Conservation (phyloP, 2,888 invertebrate genomes). For the Drosophila lacicola region DNA sequence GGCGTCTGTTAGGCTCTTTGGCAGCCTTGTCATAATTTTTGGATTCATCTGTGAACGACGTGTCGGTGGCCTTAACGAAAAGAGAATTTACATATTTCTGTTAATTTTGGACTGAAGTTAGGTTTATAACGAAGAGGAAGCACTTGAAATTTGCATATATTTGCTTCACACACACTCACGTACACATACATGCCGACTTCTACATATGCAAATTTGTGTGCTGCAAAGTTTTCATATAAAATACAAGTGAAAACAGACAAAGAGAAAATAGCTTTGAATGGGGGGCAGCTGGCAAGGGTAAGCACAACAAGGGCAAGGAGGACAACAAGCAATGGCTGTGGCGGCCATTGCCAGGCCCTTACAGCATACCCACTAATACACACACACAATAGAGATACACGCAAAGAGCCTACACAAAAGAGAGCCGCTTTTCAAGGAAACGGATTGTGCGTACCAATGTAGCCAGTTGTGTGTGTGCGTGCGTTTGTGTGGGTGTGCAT, state of each 20-base stretch:
- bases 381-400: slow-evolving; percentile 18
- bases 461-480: slow-evolving; percentile 37
- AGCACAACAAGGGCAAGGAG: slow-evolving; percentile 72
- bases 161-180: slow-evolving; percentile 50
- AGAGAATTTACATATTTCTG: slow-evolving; percentile 83
- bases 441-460: slow-evolving; percentile 75
- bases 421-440: slow-evolving; percentile 69
- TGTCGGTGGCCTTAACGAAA: slow-evolving; percentile 69
- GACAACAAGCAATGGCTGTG: slow-evolving; percentile 61
- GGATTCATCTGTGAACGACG: slow-evolving; percentile 37
- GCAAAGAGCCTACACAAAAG: slow-evolving; percentile 74
- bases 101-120: slow-evolving; percentile 83
- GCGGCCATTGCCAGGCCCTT: slow-evolving; percentile 43
- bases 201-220: slow-evolving; percentile 76
- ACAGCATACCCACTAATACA: slow-evolving; percentile 2
- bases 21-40: slow-evolving; percentile 61
- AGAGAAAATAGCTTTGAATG: slow-evolving; percentile 54
- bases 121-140: slow-evolving; percentile 84
- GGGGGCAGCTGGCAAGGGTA: slow-evolving; percentile 44
- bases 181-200: slow-evolving; percentile 49
- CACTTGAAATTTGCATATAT: slow-evolving; percentile 84
- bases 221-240: slow-evolving; percentile 82
- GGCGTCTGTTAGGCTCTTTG: slow-evolving; percentile 67
- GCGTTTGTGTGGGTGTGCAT: slow-evolving; percentile 29
- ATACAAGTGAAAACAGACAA: slow-evolving; percentile 78